Conservation (phyloP, 2,888 invertebrate species). For the Phlogophora meticulosa region DNA sequence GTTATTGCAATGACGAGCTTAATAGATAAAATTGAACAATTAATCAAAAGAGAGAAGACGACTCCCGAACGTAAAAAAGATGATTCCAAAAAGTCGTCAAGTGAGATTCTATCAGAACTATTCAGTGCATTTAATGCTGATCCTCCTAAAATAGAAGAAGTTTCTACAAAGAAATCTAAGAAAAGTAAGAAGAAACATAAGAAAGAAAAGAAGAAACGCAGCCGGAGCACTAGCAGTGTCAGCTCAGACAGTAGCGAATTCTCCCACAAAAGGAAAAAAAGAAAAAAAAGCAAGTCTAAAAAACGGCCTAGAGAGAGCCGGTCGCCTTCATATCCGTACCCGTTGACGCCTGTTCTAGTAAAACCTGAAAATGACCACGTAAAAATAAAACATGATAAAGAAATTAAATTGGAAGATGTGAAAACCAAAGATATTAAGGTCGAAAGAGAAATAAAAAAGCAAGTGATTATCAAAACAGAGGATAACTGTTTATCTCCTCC, state of each 20-base stretch:
- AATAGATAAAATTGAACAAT: conserved; percentile 85
- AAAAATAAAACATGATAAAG: conserved; percentile 68
- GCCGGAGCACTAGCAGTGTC: conserved; percentile 83
- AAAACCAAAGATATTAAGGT: conserved; percentile 68
- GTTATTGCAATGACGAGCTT: conserved; percentile 79
- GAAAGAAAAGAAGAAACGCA: conserved; percentile 90
- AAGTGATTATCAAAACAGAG: conserved; percentile 74
- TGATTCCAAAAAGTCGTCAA: conserved; percentile 92
- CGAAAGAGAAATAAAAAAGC: conserved; percentile 67
- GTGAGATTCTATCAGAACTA: conserved; percentile 95
- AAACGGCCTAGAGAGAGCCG: conserved; percentile 77
- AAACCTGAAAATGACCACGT: conserved; percentile 71
- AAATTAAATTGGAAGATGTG: conserved; percentile 68
- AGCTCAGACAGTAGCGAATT: conserved; percentile 86
- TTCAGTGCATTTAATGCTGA: conserved; percentile 95
- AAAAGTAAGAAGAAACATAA: conserved; percentile 92
- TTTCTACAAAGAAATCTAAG: conserved; percentile 84
- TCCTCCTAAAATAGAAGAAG: conserved; percentile 91
- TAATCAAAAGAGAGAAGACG: conserved; percentile 87
- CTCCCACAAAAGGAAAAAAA: conserved; percentile 90
- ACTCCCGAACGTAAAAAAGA: conserved; percentile 87
- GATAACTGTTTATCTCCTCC: conserved; percentile 68
- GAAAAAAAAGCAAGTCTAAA: conserved; percentile 89
- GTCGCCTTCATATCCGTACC: conserved; percentile 73
- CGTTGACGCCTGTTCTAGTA: conserved; percentile 75